A percentile compares a stretch with the other conserved stretches of the same genome.
phyloP scores from a whole-genome alignment of 2,113 vertebrate species.

The Athene noctua region DNA sequence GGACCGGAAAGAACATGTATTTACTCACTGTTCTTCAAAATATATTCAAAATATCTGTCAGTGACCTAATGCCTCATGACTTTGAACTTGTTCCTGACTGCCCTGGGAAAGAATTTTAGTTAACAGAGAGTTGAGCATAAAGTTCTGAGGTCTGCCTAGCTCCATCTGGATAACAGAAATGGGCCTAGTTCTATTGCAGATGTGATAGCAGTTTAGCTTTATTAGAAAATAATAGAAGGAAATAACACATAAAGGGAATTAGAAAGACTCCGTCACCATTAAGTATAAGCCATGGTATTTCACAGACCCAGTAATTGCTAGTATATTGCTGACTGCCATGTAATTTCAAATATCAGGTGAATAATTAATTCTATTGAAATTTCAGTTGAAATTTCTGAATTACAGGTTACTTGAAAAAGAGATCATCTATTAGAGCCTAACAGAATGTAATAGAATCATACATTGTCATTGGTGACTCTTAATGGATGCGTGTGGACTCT shows the following conservation, averaged over 20 bases:
- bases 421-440: not conserved
- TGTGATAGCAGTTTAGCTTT: not conserved
- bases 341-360: conserved; percentile 16
- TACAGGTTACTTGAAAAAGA: not conserved
- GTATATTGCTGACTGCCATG: not conserved
- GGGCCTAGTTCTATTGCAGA: not conserved
- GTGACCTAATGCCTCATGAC: not conserved
- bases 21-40: not conserved
- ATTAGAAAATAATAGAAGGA: not conserved
- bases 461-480: not conserved
- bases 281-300: not conserved
- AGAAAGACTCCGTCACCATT: not conserved
- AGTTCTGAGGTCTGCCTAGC: not conserved
- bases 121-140: not conserved
- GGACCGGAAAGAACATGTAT: not conserved
- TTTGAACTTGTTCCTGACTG: not conserved
- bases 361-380: conserved; percentile 15
- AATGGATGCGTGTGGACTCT: not conserved
- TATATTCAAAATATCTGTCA: not conserved
- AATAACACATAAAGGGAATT: not conserved
- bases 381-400: not conserved
- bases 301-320: not conserved
- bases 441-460: not conserved
- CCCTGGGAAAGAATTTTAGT: not conserved
- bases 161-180: not conserved